These are phyloP conservation scores for Pocota personata DNA, from an alignment of 2,888 invertebrate species.

Conservation along the genomic window DNA sequence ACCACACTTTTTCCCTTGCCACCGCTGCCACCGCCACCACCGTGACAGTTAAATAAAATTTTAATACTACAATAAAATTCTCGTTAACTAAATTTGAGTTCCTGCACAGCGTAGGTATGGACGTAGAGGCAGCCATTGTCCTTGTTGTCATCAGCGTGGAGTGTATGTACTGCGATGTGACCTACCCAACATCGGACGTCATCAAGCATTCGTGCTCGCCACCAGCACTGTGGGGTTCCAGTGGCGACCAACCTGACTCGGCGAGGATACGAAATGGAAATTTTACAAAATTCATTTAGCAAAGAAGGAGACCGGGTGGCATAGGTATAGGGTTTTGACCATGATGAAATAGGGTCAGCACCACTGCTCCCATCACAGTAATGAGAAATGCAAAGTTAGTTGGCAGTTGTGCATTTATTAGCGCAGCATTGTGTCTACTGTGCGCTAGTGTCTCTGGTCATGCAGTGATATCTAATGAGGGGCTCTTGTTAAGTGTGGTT, in stretches of 20 bases:
- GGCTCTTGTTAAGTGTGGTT: slow-evolving; percentile 57
- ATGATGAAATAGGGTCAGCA: slow-evolving; percentile 60
- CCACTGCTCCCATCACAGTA: slow-evolving; percentile 43
- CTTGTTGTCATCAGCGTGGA: slow-evolving; percentile 11
- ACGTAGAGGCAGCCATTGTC: neutral
- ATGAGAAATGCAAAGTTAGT: slow-evolving; percentile 67
- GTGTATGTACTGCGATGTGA: slow-evolving; percentile 22
- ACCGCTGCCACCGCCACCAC: slow-evolving; percentile 3
- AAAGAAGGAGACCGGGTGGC: neutral
- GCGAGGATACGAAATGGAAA: slow-evolving; percentile 63
- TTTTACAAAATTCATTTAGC: slow-evolving; percentile 67
- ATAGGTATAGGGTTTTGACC: neutral
- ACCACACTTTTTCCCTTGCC: neutral
- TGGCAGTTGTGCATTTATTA: slow-evolving; percentile 66
- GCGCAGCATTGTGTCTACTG: slow-evolving; percentile 13
- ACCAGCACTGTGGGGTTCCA: slow-evolving; percentile 39
- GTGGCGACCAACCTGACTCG: slow-evolving; percentile 53
- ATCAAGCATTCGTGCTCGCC: slow-evolving; percentile 42
- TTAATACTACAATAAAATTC: slow-evolving; percentile 67
- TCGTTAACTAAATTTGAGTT: slow-evolving; percentile 67
- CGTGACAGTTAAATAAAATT: slow-evolving; percentile 62
- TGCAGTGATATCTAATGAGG: slow-evolving; percentile 68
- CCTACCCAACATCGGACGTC: slow-evolving; percentile 58
- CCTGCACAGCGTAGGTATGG: neutral
- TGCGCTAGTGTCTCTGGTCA: slow-evolving; percentile 15